Percentiles rank a stretch among this genome's conserved stretches.
phyloP scores from a whole-genome alignment of 2,113 vertebrate species.

The Paramormyrops kingsleyae region DNA sequence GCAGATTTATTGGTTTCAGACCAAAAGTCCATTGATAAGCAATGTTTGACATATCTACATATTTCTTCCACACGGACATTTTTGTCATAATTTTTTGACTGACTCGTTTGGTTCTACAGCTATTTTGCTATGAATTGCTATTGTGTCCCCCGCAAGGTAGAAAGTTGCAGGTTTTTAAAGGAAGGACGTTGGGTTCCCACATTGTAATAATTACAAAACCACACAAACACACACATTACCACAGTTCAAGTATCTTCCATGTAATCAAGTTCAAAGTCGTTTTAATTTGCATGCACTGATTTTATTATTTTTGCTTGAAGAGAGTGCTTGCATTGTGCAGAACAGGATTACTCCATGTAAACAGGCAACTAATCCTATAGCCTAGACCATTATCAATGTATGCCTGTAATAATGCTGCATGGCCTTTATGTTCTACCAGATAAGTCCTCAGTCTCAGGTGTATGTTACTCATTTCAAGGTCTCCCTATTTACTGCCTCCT shows the following conservation, averaged over 20 bases:
- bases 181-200: background rate
- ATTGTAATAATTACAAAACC: background rate
- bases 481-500: background rate
- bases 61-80: too few species aligned
- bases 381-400: background rate
- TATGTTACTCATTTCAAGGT: background rate
- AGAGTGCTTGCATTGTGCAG: background rate
- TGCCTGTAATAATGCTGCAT: background rate
- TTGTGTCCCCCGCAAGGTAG: background rate
- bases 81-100: too few species aligned
- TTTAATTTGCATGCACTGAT: background rate
- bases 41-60: too few species aligned
- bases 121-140: background rate
- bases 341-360: background rate
- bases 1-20: too few species aligned
- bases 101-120: too few species aligned
- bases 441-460: background rate
- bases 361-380: background rate
- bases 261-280: background rate
- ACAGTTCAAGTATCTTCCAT: background rate
- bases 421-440: background rate
- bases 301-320: background rate
- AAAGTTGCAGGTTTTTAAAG: background rate
- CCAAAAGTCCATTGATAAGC: too few species aligned
- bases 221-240: background rate